Conservation (phyloP, 1,140 invertebrate genomes). For the Nebria ingens region DNA sequence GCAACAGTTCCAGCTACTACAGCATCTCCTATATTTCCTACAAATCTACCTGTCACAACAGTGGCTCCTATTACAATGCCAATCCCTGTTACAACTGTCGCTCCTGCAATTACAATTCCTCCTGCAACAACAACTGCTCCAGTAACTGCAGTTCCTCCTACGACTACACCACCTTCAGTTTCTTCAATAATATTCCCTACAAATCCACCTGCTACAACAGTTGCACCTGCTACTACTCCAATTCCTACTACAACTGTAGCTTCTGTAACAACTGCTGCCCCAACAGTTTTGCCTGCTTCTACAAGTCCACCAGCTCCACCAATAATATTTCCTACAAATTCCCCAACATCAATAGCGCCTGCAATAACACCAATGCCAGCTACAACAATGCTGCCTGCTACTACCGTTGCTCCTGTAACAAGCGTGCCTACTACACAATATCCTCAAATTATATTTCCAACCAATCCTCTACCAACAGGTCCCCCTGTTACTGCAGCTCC, state of each 20-base stretch:
- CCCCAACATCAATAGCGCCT: not conserved
- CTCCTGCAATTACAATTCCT: not conserved
- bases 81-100: not conserved
- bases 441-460: not conserved
- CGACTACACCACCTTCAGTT: not conserved
- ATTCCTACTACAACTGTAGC: not conserved
- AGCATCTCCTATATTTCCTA: not conserved
- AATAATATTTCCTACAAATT: not conserved
- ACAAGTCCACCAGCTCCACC: not conserved
- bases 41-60: not conserved
- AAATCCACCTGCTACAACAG: not conserved
- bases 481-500: not conserved
- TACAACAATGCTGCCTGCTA: not conserved
- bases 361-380: not conserved
- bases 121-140: not conserved
- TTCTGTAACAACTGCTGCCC: not conserved
- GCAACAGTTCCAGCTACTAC: not conserved
- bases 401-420: not conserved
- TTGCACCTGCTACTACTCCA: not conserved
- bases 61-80: not conserved
- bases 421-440: not conserved
- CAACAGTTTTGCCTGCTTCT: not conserved
- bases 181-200: not conserved
- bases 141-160: not conserved
- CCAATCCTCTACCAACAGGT: not conserved